Evolutionary conservation across 2,113 vertebrate genomes (phyloP), one percentile per base, ranked within the genome.

Genomic region (Nothoprocta pentlandii): DNA sequence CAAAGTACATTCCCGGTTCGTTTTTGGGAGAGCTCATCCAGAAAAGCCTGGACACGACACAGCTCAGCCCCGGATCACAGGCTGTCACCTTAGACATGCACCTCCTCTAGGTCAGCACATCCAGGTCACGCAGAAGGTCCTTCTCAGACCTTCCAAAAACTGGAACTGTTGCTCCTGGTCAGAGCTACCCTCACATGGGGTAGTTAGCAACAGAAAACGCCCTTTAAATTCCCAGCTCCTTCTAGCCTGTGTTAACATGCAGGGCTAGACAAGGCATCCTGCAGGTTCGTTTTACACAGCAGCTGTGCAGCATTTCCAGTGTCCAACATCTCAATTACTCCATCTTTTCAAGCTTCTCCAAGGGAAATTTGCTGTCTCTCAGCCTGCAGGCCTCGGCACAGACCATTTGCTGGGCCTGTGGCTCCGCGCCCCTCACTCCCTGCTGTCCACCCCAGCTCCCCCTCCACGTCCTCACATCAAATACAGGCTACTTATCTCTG

Each of bases 241-340:
- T 83, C 75, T 12, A 75, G 9, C 13, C 51, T 80, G 0, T 53
- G 30, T 83, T 83, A 90, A 87, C 2, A 1, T 17, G 83, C 41
- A 66, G 22, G 4, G 5, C 8, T 32, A 78, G 51, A 42, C 10
- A 88, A 58, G 34, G 64, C 2, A 6, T 22, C 36, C 77, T 75
- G 22, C 69, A 36, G 1, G 1, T 51, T 22, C 15, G 32, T 83
- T 70, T 74, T 15, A 69, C 11, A 15, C 0, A 0, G 8, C 1
- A 0, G 32, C 80, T 77, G 4, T 51, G 58, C 42, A 83, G 63
- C 30, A 47, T 42, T 75, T 30, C 46, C 0, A 0, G 39, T n/a
- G 34, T 21, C 2, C 1, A 88, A 51, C 42, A 78, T 12, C 28
- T 90, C 59, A 23, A 54, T 19, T 34, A 70, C 51, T 85, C 30